Percentiles rank a stretch among this genome's conserved stretches.
These are phyloP conservation scores for Zosterops hypoxanthus DNA, from an alignment of 2,113 vertebrate species.

Conservation along the genomic window DNA sequence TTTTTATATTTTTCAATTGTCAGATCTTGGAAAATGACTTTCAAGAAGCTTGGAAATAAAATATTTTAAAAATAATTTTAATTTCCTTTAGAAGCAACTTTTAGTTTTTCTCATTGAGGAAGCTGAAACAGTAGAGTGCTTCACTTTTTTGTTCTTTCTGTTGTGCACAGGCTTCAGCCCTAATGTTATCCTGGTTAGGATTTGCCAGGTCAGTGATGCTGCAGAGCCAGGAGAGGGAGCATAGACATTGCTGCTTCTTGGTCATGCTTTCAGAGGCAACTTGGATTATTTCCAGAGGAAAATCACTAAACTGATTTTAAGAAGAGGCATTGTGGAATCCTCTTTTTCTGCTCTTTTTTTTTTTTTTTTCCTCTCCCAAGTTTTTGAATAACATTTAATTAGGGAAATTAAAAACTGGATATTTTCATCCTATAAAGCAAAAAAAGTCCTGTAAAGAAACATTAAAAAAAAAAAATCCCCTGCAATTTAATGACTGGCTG, in stretches of 20 bases:
- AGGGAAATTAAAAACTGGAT: not conserved
- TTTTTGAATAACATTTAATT: not conserved
- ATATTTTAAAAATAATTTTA: not conserved
- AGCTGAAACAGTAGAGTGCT: not conserved
- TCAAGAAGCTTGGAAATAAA: not conserved
- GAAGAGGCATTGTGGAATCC: not conserved
- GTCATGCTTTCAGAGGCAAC: not conserved
- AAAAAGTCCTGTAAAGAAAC: not conserved
- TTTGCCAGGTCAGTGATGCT: not conserved
- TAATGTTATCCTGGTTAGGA: too few species aligned
- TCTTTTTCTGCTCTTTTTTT: not conserved
- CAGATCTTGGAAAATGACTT: not conserved
- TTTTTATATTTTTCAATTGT: not conserved
- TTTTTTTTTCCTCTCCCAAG: not conserved
- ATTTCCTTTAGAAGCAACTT: not conserved
- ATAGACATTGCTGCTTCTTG: not conserved
- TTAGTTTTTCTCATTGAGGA: not conserved
- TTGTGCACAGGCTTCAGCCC: not conserved
- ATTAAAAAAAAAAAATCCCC: not conserved
- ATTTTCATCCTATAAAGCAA: not conserved
- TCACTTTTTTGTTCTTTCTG: not conserved
- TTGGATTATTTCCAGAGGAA: not conserved
- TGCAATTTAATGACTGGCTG: not conserved
- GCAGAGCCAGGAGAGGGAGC: conserved; percentile 76
- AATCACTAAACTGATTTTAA: not conserved